phyloP scores from a whole-genome alignment of 1,140 invertebrate species.

The Heliconius himera region DNA sequence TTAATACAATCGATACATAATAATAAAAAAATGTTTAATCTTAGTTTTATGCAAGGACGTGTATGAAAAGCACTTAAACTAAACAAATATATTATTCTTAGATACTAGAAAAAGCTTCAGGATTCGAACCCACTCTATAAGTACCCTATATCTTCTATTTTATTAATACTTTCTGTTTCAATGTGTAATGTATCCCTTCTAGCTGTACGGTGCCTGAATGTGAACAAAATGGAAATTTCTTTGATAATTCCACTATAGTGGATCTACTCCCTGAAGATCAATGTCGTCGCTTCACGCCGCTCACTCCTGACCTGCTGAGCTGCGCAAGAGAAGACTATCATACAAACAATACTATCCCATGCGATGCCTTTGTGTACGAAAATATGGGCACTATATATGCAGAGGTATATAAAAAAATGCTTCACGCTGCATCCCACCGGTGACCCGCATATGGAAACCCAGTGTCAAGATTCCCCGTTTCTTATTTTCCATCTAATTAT shows the following conservation, averaged over 20 bases:
- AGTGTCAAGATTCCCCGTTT: too few species aligned
- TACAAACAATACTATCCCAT: conserved; percentile 54
- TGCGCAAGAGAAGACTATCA: conserved; percentile 61
- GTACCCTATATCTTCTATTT: neutral
- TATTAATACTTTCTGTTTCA: neutral
- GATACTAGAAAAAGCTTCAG: neutral
- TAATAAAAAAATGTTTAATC: too few species aligned
- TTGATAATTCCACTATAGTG: conserved; percentile 50
- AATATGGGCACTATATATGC: conserved; percentile 74
- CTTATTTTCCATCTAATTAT: too few species aligned
- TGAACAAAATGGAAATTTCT: conserved; percentile 27
- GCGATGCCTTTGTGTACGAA: conserved; percentile 78
- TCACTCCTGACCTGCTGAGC: conserved; percentile 24
- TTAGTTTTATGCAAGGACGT: too few species aligned
- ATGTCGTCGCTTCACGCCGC: conserved; percentile 66
- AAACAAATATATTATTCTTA: too few species aligned
- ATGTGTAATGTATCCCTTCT: neutral
- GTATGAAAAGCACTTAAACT: too few species aligned
- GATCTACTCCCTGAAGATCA: conserved; percentile 59
- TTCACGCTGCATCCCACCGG: too few species aligned
- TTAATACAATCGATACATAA: too few species aligned
- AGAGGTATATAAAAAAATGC: conserved; percentile 53
- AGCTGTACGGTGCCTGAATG: neutral
- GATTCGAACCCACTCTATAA: too few species aligned
- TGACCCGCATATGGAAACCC: too few species aligned